Evolutionary conservation across 2,113 vertebrate genomes (phyloP), one percentile per base, ranked within the genome.

Genomic region (Callopanchax toddi): DNA sequence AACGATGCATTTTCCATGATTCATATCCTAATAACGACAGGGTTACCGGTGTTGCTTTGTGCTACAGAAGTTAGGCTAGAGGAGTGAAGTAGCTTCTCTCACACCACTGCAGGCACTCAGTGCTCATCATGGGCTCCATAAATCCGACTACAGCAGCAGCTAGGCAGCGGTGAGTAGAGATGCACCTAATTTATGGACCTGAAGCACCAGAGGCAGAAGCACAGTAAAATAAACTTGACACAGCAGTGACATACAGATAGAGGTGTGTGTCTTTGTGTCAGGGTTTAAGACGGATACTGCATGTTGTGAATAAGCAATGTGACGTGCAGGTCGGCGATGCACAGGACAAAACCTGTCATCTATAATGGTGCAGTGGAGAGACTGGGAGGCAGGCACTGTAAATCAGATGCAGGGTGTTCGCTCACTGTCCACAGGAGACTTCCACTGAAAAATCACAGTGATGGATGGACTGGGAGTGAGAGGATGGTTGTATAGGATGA

Each of bases 101-200:
- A 78, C 76, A 79, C 73, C 69, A 66, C 85, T 78, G 75, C 81
- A 85, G 82, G 73, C 66, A 71, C 71, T 85, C 73, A 76, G 15
- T 66, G 60, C 78, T 74, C 78, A 78, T 85, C 74, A 82, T 68
- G 55, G 60, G 64, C 81, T 74, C 70, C 76, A 83, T 86, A 78
- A 85, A 89, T 85, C 76, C 70, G 77, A 60, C 66, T 44, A 16
- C 7, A 78, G 79, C 64, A 79, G 74, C 64, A 81, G 71, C 59
- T 15, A 55, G 78, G 53, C 61, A 71, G 73, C 13, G 54, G 58
- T 34, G 61, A 79, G 69, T 51, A 64, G 56, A 39, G 71, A 65
- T 53, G 59, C 18, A 18, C 51, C 76, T 75, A 64, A 85, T 83
- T 85, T 82, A 86, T 82, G 63, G 71, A 83, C 76, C 68, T 23